Conservation (phyloP, 2,888 invertebrate genomes). For the Lasius fuliginosus region DNA sequence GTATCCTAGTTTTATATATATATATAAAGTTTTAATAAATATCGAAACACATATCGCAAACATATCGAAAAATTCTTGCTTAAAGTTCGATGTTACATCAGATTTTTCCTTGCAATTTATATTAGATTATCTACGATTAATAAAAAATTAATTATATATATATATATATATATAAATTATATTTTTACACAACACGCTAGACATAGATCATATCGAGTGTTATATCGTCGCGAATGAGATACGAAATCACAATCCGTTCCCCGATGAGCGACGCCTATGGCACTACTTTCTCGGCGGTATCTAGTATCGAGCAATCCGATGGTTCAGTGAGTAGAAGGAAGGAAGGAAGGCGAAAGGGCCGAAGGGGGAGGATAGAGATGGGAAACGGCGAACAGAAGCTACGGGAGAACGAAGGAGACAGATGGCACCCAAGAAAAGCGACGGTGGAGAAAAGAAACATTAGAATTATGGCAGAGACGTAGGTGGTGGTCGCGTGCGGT, state of each 20-base stretch:
- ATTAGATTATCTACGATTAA: neutral
- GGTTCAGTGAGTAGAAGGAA: slow-evolving; percentile 15
- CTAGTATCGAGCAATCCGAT: slow-evolving; percentile 61
- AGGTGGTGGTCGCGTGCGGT: slow-evolving; percentile 66
- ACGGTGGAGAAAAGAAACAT: slow-evolving; percentile 24
- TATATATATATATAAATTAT: no score
- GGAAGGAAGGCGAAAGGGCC: neutral
- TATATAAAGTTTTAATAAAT: slow-evolving; percentile 22
- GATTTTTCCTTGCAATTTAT: neutral
- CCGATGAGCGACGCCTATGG: slow-evolving; percentile 34
- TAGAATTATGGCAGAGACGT: slow-evolving; percentile 23
- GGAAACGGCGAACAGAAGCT: slow-evolving; percentile 26
- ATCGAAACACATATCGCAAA: no score
- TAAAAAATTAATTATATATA: neutral
- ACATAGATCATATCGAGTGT: no score
- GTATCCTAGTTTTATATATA: slow-evolving; percentile 7
- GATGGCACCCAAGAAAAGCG: slow-evolving; percentile 27
- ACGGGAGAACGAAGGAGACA: slow-evolving; percentile 30
- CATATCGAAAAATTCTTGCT: neutral
- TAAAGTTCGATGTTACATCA: neutral
- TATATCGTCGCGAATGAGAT: neutral
- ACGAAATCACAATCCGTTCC: neutral
- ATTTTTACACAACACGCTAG: no score
- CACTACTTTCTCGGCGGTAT: slow-evolving; percentile 39
- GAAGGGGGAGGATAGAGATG: neutral